phyloP scores from a whole-genome alignment of 2,797 vertebrate species.

The Graptemys geographica region DNA sequence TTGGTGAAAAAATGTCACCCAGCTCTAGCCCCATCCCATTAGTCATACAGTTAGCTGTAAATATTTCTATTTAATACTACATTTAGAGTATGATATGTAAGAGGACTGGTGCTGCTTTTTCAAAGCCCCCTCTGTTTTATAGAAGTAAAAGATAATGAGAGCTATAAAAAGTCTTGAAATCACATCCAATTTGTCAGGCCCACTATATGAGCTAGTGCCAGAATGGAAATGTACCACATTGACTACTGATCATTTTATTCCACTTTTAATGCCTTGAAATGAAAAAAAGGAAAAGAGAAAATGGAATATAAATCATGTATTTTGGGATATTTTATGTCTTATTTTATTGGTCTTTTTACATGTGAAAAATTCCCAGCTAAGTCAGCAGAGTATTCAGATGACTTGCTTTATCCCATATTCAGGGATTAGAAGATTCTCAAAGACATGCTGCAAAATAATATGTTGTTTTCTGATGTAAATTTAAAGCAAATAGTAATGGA shows the following conservation, averaged over 20 bases:
- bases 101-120: slow-evolving; percentile 47
- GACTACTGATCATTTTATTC: slow-evolving; percentile 65
- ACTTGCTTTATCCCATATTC: slow-evolving; percentile 18
- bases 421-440: slow-evolving; percentile 29
- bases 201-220: slow-evolving; percentile 53
- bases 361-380: slow-evolving; percentile 44
- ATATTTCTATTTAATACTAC: slow-evolving; percentile 66
- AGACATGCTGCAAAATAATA: slow-evolving; percentile 2
- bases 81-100: slow-evolving; percentile 38
- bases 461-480: slow-evolving; percentile 6
- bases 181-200: slow-evolving; percentile 60
- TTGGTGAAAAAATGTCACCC: neutral
- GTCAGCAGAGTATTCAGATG: slow-evolving; percentile 44
- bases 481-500: neutral
- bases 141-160: slow-evolving; percentile 65
- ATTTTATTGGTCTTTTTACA: slow-evolving; percentile 51
- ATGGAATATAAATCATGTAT: slow-evolving; percentile 46
- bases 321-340: slow-evolving; percentile 55
- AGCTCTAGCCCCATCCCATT: slow-evolving; percentile 25
- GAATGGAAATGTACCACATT: slow-evolving; percentile 19
- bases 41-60: slow-evolving; percentile 47
- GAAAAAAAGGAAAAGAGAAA: slow-evolving; percentile 63
- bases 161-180: slow-evolving; percentile 70
- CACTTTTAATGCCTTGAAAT: slow-evolving; percentile 64
- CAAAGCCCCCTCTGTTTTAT: slow-evolving; percentile 42